Conservation (phyloP, 2,888 invertebrate species). For the Epirrhoe tristata region DNA sequence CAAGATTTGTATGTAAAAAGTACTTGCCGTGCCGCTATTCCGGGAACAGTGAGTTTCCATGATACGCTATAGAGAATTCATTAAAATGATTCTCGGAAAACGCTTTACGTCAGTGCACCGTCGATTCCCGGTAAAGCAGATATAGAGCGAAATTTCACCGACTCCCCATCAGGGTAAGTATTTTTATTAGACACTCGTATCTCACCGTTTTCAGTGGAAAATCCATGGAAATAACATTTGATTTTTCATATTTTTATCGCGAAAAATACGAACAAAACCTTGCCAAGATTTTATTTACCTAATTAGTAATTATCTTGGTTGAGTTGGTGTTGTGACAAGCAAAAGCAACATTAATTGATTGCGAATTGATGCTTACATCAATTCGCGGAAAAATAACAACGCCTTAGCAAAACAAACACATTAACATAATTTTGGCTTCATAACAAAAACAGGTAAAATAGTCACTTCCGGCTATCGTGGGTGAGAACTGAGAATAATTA, state of each 20-base stretch:
- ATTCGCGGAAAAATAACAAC: constrained; percentile 11
- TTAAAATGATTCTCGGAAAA: constrained; percentile 28
- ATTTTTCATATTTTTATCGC: neutral
- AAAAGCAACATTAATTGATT: neutral
- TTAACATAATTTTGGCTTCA: constrained; percentile 14
- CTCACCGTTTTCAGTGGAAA: neutral
- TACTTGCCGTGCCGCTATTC: neutral
- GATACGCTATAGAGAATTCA: constrained; percentile 5
- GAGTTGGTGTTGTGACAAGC: constrained; percentile 12
- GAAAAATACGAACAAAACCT: neutral
- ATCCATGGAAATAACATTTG: neutral
- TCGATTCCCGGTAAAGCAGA: constrained; percentile 29
- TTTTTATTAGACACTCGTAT: neutral
- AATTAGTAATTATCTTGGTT: constrained; percentile 8
- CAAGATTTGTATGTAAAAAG: too few species aligned
- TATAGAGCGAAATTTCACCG: constrained; percentile 8
- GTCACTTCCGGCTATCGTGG: constrained; percentile 2
- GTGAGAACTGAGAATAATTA: neutral
- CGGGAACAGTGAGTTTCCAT: constrained; percentile 11
- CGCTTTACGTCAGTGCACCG: constrained; percentile 20
- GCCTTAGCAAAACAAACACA: constrained; percentile 15
- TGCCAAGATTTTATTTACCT: constrained; percentile 12
- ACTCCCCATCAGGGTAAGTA: neutral
- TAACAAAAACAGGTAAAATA: constrained; percentile 16
- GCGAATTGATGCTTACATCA: too few species aligned